Percentiles rank a stretch among this genome's conserved stretches.
Conservation (phyloP, 2,888 invertebrate species). For the Orthosia gracilis region DNA sequence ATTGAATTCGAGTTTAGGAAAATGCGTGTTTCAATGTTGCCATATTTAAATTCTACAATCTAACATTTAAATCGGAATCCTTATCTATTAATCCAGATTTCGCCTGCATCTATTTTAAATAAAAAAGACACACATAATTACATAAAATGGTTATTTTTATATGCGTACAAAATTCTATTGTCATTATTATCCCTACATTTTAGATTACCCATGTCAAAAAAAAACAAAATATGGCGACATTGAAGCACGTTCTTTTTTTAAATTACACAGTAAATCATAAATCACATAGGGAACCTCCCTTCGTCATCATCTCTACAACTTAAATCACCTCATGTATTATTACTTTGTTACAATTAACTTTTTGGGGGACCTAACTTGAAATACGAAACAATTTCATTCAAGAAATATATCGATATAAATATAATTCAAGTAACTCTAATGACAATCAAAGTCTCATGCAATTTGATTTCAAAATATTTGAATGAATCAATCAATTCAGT, state of each 20-base stretch:
- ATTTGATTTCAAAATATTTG: background rate
- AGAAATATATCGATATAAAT: background rate
- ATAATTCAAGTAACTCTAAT: background rate
- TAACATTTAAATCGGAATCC: too few relatives aligned
- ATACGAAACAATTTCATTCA: background rate
- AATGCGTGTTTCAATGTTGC: constrained; percentile 37
- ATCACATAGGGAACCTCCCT: constrained; percentile 59
- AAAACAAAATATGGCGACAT: constrained; percentile 28
- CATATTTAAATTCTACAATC: background rate
- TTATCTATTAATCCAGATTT: background rate
- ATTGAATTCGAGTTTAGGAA: constrained; percentile 43
- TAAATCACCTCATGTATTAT: constrained; percentile 58
- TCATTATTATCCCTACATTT: background rate
- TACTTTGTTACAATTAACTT: constrained; percentile 61
- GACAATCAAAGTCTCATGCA: constrained; percentile 12
- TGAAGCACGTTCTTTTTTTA: constrained; percentile 44
- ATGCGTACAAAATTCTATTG: constrained; percentile 17
- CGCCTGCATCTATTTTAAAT: background rate
- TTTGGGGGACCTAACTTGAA: constrained; percentile 55
- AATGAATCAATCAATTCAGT: background rate
- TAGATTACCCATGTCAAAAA: background rate
- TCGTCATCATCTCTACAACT: constrained; percentile 47
- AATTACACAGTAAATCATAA: constrained; percentile 54
- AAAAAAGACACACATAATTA: background rate
- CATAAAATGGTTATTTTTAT: background rate